Percentiles rank a stretch among this genome's conserved stretches.
These are phyloP conservation scores for Anthophora plumipes DNA, from an alignment of 2,888 invertebrate species.

Conservation along the genomic window DNA sequence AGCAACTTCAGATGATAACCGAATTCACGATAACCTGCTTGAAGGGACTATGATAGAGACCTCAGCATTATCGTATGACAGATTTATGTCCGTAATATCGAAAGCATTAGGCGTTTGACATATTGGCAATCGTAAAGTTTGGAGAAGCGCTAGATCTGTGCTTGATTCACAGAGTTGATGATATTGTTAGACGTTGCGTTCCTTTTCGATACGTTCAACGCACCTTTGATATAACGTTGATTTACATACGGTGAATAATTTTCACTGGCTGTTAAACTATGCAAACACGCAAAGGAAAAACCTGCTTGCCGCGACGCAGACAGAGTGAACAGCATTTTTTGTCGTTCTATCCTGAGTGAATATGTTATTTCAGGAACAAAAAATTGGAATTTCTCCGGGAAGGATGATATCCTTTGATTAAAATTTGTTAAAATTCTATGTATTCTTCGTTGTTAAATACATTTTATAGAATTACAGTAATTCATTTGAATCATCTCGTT, in stretches of 20 bases:
- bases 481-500: too few species aligned
- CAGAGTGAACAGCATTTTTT: neutral
- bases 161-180: constrained; percentile 66
- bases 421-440: too few species aligned
- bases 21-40: constrained; percentile 58
- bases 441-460: too few species aligned
- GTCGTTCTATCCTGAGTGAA: neutral
- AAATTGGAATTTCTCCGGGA: neutral
- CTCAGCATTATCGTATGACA: constrained; percentile 68
- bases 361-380: neutral
- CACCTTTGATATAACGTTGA: neutral
- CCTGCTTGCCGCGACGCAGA: neutral
- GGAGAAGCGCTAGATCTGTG: constrained; percentile 51
- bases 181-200: constrained; percentile 51
- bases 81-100: constrained; percentile 78
- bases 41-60: constrained; percentile 50
- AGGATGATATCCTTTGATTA: neutral
- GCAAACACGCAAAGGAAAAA: neutral
- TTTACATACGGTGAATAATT: constrained; percentile 13
- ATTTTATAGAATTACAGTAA: too few species aligned
- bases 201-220: neutral
- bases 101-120: constrained; percentile 75
- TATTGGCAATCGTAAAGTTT: constrained; percentile 73
- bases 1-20: constrained; percentile 39
- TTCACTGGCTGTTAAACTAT: neutral